Evolutionary conservation across 2,797 vertebrate genomes (phyloP).

Genomic region (Rhodeus uyekii): DNA sequence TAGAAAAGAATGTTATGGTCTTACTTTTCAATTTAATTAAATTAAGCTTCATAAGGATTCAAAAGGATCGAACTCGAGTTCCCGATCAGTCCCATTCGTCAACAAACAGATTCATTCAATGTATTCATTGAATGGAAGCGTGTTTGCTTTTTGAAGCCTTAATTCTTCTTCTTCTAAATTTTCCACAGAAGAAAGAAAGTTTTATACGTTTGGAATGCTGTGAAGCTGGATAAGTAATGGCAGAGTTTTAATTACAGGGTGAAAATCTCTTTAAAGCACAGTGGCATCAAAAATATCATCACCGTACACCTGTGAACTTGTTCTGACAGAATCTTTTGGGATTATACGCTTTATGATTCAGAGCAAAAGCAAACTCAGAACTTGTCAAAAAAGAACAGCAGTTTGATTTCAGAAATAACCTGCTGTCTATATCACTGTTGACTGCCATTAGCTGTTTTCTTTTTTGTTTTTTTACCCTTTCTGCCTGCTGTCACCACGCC

Average conservation of each 20-base stretch:
- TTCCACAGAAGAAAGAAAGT: background rate
- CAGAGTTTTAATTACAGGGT: conserved; percentile 1
- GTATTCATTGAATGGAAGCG: background rate
- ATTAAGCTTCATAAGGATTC: background rate
- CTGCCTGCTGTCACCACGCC: conserved; percentile 12
- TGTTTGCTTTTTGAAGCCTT: background rate
- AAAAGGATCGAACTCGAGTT: background rate
- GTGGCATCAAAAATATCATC: conserved; percentile 13
- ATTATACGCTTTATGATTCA: conserved; percentile 12
- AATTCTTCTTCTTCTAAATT: background rate
- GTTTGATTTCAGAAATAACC: conserved; percentile 27
- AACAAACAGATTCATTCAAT: background rate
- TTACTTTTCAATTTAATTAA: background rate
- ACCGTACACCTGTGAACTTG: background rate
- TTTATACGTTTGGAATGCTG: background rate
- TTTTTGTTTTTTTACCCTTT: conserved; percentile 10
- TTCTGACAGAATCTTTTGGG: conserved; percentile 28
- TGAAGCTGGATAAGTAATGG: background rate
- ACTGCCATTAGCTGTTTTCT: conserved; percentile 42
- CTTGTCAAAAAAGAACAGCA: conserved; percentile 31
- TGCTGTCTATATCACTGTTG: conserved; percentile 19
- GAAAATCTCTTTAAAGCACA: conserved; percentile 1
- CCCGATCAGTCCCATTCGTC: background rate
- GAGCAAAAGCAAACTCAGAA: conserved; percentile 36
- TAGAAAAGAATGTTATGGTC: background rate